These are phyloP conservation scores for Menidia beryllina DNA, from an alignment of 2,113 vertebrate genomes.

Conservation along the genomic window DNA sequence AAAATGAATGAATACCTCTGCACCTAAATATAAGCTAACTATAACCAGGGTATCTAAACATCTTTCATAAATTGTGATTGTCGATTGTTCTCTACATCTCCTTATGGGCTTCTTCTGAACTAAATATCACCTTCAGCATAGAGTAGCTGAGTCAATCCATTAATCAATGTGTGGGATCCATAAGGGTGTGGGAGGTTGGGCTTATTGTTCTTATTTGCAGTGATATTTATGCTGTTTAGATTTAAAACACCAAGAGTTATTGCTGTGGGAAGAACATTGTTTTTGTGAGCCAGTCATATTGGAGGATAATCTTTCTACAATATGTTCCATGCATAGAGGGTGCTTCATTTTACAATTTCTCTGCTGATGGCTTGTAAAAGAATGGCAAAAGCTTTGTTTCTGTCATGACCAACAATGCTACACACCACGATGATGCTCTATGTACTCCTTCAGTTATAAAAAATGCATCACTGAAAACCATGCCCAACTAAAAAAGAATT, in stretches of 20 bases:
- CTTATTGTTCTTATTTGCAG: background rate
- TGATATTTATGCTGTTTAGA: slow-evolving; percentile 5
- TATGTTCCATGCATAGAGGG: background rate
- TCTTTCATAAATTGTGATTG: background rate
- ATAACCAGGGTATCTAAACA: background rate
- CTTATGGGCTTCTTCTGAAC: background rate
- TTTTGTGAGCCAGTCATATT: background rate
- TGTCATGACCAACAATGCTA: background rate
- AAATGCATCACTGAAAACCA: no score
- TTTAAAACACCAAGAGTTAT: slow-evolving; percentile 1
- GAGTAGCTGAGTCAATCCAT: slow-evolving; percentile 11
- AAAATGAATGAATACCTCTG: background rate
- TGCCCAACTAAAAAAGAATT: no score
- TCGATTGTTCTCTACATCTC: background rate
- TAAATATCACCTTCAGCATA: background rate
- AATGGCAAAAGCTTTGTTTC: background rate
- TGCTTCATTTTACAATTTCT: background rate
- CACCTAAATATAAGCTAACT: background rate
- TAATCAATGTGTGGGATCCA: background rate
- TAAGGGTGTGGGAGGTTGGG: background rate
- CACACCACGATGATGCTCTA: background rate
- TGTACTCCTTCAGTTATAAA: background rate
- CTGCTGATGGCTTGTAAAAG: background rate
- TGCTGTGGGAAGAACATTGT: background rate
- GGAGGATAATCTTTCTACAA: background rate